Evolutionary conservation across 2,113 vertebrate species (phyloP).

Genomic region (Phaethon lepturus): DNA sequence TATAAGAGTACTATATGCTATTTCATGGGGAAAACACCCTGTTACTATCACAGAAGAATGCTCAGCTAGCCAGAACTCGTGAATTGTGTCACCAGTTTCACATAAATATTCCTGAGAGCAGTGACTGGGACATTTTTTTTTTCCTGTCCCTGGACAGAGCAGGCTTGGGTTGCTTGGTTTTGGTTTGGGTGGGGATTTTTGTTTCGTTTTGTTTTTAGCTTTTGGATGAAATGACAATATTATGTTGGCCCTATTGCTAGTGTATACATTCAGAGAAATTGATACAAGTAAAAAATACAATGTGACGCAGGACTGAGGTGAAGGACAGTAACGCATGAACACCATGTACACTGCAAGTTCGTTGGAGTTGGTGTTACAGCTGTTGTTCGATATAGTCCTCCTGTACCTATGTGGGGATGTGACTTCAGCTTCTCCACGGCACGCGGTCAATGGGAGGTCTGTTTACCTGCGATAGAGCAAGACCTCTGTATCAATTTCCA

Average conservation of each 20-base stretch:
- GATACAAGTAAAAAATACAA: background rate
- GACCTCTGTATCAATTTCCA: background rate
- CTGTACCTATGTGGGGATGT: background rate
- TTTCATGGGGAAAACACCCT: background rate
- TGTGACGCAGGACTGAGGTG: background rate
- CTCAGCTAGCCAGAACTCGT: background rate
- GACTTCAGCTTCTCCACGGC: background rate
- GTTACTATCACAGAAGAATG: background rate
- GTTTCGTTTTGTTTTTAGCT: background rate
- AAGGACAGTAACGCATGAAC: background rate
- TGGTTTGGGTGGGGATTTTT: background rate
- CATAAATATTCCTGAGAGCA: background rate
- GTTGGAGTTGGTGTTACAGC: background rate
- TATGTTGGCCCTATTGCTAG: background rate
- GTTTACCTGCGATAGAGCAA: background rate
- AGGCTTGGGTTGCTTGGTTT: background rate
- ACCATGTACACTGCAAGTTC: background rate
- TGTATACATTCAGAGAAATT: background rate
- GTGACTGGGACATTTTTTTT: background rate
- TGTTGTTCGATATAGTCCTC: background rate
- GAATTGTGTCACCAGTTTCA: background rate
- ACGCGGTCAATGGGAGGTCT: background rate
- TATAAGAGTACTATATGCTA: background rate
- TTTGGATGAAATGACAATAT: background rate
- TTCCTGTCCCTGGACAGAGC: no score